Evolutionary conservation across 2,113 vertebrate genomes (phyloP).

Genomic region (Oncorhynchus nerka): DNA sequence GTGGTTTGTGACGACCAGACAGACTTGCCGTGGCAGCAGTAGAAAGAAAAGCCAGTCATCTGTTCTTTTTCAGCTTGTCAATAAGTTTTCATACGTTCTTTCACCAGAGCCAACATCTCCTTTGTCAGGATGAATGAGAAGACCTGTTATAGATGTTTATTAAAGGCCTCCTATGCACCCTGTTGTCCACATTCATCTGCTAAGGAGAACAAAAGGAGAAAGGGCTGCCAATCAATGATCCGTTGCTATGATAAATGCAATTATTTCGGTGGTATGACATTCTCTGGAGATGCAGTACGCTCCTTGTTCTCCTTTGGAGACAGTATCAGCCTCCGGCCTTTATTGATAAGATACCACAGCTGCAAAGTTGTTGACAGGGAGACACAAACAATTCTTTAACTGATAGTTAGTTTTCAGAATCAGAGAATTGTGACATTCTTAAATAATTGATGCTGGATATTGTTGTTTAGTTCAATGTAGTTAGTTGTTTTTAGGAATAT

Average conservation of each 20-base stretch:
- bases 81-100: conserved; percentile 5
- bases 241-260: conserved; percentile 26
- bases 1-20: neutral
- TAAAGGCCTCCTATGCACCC: conserved; percentile 7
- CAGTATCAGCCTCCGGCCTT: neutral
- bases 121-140: conserved; percentile 4
- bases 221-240: conserved; percentile 22
- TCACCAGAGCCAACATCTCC: neutral
- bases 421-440: too few relatives aligned
- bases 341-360: neutral
- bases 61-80: neutral
- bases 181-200: conserved; percentile 1
- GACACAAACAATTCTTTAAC: too few relatives aligned
- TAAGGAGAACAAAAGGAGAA: conserved; percentile 11
- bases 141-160: conserved; percentile 4
- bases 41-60: neutral
- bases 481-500: too few relatives aligned
- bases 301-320: conserved; percentile 7
- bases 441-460: too few relatives aligned
- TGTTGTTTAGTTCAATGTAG: too few relatives aligned
- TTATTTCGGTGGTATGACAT: conserved; percentile 14
- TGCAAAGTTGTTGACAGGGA: too few relatives aligned
- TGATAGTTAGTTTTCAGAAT: too few relatives aligned
- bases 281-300: conserved; percentile 1
- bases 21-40: neutral